phyloP scores from a whole-genome alignment of 2,797 vertebrate genomes.

The Carduelis carduelis region DNA sequence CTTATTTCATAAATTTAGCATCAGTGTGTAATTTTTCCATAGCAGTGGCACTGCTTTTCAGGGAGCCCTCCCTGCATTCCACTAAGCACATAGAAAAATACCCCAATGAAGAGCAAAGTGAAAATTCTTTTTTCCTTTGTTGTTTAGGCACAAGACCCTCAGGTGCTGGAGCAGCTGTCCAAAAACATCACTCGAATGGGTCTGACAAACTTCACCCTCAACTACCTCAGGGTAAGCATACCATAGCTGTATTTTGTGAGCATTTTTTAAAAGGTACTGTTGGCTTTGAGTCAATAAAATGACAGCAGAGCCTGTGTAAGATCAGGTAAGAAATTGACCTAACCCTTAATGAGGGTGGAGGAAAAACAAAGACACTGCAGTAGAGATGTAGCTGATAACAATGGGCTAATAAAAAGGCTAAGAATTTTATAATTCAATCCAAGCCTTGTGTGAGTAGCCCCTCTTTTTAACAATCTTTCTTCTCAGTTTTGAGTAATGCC shows the following conservation, averaged over 20 bases:
- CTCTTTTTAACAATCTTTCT: neutral
- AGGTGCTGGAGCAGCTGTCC: slow-evolving; percentile 98
- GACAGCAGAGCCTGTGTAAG: neutral
- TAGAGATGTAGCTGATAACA: neutral
- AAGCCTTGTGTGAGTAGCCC: neutral
- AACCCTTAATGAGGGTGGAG: neutral
- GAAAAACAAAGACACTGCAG: neutral
- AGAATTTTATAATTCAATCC: neutral
- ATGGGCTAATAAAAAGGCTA: neutral
- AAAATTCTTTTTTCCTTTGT: slow-evolving; percentile 21
- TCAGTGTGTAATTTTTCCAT: neutral
- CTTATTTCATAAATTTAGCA: neutral
- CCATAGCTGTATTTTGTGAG: neutral
- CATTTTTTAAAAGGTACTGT: slow-evolving; percentile 24
- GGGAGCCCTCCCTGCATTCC: neutral
- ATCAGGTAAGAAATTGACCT: slow-evolving; percentile 26
- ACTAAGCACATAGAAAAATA: neutral
- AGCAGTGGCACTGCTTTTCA: neutral
- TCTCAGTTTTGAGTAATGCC: neutral
- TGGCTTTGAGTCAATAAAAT: slow-evolving; percentile 29
- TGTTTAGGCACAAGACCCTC: slow-evolving; percentile 96
- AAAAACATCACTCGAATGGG: slow-evolving; percentile 99
- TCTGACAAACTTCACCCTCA: slow-evolving; percentile 99
- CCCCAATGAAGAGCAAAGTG: neutral
- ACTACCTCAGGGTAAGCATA: slow-evolving; percentile 99